Base-by-base conservation (phyloP, 2,797 vertebrate species). In the Crax fasciolata region DNA sequence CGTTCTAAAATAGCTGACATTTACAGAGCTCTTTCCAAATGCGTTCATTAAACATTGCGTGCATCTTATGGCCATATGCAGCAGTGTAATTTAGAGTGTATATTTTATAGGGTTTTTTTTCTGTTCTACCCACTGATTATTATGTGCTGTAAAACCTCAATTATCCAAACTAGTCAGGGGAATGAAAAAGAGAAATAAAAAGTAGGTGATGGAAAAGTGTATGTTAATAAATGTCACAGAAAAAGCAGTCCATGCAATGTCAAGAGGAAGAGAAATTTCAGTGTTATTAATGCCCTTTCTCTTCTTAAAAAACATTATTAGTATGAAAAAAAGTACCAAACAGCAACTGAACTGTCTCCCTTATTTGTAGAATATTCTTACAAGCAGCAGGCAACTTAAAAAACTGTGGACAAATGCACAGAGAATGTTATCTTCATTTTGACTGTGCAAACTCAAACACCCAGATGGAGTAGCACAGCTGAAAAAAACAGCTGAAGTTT, bases 31-130 rank as follows among this genome's bases (percentile, higher is more conserved):
- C 51, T 63, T 89, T 93, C 82, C 59, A 93, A 94, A 82, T 0
- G 39, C 39, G 70, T 79, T 87, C 66, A 39, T 74, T 84, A 80
- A 91, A 85, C 54, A 35, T 87, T 78, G 62, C 61, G 35, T 51
- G 71, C 82, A 59, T 81, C 76, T 88, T n/a, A 89, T n/a, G 70
- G 52, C 71, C 85, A 87, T 44, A 81, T 78, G 91, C 61, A 94
- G 71, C 75, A 68, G 44, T 76, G 71, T 84, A 88, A 93, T 89
- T 86, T 62, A 87, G n/a, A 74, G 41, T 9, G 15, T 58, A 4
- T 90, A 87, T 86, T 97, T 94, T 90, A 93, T 62, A 84, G 83
- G 70, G 77, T 93, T 86, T 62, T 94, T 88, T 93, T 87, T 85
- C 89, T 79, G 75, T 32, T 74, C 94, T 91, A 72, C 82, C 27